These are phyloP conservation scores for Nymphicus hollandicus DNA, from an alignment of 2,113 vertebrate genomes.

Conservation along the genomic window DNA sequence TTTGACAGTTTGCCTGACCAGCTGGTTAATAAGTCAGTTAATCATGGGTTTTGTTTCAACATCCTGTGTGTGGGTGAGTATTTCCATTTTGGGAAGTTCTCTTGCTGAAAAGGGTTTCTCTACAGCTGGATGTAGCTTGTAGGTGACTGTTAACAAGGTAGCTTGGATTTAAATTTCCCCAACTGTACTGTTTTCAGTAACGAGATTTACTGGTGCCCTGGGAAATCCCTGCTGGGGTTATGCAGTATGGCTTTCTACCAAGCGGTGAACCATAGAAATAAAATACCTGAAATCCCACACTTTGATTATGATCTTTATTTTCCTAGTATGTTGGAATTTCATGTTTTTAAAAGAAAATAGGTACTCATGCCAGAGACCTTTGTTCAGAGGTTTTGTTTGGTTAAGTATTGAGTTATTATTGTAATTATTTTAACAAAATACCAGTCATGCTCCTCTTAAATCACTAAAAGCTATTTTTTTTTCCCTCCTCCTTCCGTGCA, in stretches of 20 bases:
- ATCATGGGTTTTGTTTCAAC: slow-evolving; percentile 98
- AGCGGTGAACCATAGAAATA: background rate
- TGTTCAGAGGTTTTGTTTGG: background rate
- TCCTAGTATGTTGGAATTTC: background rate
- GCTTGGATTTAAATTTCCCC: slow-evolving; percentile 34
- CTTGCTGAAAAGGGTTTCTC: slow-evolving; percentile 57
- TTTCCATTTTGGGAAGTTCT: slow-evolving; percentile 71
- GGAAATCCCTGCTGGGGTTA: slow-evolving; percentile 2
- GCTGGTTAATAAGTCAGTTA: slow-evolving; percentile 98
- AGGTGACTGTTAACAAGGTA: slow-evolving; percentile 57
- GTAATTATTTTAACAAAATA: background rate
- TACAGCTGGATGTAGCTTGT: slow-evolving; percentile 55
- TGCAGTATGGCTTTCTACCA: slow-evolving; percentile 9
- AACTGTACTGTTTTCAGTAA: slow-evolving; percentile 11
- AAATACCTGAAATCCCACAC: background rate
- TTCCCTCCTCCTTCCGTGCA: background rate
- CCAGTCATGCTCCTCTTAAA: background rate
- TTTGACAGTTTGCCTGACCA: slow-evolving; percentile 99
- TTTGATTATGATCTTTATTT: background rate
- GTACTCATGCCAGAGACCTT: background rate
- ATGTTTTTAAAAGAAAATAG: slow-evolving; percentile 5
- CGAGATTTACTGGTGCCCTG: slow-evolving; percentile 9
- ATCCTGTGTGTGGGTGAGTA: slow-evolving; percentile 99
- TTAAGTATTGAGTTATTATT: background rate
- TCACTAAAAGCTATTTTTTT: background rate